phyloP scores from a whole-genome alignment of 2,113 vertebrate species.

The Tetraodon nigroviridis region DNA sequence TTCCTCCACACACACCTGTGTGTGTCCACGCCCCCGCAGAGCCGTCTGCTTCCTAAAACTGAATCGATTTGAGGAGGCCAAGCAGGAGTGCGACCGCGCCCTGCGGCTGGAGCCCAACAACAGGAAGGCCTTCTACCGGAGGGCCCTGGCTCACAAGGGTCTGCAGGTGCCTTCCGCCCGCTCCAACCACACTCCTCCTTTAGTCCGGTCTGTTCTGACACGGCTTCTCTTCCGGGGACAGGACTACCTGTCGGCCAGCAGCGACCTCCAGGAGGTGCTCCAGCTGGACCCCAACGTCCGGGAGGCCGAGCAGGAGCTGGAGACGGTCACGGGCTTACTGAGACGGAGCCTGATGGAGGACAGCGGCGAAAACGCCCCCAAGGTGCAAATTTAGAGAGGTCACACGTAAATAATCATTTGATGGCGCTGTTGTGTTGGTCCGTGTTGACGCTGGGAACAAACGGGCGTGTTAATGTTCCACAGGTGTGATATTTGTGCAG shows the following conservation, averaged over 20 bases:
- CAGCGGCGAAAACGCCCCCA: slow-evolving; percentile 50
- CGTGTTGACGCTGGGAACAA: no score
- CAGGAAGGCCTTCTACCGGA: slow-evolving; percentile 90
- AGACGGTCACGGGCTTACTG: slow-evolving; percentile 76
- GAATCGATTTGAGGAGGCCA: slow-evolving; percentile 83
- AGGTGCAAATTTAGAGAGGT: slow-evolving; percentile 43
- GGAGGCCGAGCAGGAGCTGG: slow-evolving; percentile 84
- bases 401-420: not conserved
- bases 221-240: slow-evolving; percentile 33
- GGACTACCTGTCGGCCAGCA: slow-evolving; percentile 85
- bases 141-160: slow-evolving; percentile 89
- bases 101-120: slow-evolving; percentile 81
- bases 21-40: slow-evolving; percentile 58
- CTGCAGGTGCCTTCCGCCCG: slow-evolving; percentile 76
- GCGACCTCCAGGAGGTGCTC: slow-evolving; percentile 85
- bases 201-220: rapidly evolving
- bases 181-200: not conserved
- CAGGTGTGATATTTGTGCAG: slow-evolving; percentile 45
- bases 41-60: slow-evolving; percentile 90
- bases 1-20: no score
- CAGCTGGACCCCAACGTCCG: slow-evolving; percentile 78
- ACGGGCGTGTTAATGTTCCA: slow-evolving; percentile 2
- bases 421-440: not conserved
- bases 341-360: slow-evolving; percentile 58
- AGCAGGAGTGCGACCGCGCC: slow-evolving; percentile 85